Conservation (phyloP, 1,140 invertebrate species). For the Adelges cooleyi region DNA sequence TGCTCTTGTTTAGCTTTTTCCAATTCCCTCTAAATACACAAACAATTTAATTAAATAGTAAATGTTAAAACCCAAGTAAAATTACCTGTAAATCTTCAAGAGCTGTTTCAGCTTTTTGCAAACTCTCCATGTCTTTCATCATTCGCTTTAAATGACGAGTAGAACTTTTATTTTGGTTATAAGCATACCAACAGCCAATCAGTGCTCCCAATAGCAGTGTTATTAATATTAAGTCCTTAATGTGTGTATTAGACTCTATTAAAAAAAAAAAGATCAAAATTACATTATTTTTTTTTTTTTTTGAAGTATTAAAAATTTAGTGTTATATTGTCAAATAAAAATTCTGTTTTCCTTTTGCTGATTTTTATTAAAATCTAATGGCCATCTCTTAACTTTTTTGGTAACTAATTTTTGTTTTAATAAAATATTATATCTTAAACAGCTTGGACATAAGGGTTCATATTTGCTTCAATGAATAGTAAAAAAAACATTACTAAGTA, state of each 20-base stretch:
- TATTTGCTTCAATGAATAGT: too few relatives aligned
- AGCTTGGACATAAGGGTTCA: too few relatives aligned
- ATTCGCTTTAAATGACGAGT: slow-evolving; percentile 73
- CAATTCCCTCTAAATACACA: slow-evolving; percentile 44
- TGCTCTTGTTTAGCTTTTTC: slow-evolving; percentile 52
- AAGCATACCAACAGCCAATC: slow-evolving; percentile 80
- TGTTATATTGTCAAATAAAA: too few relatives aligned
- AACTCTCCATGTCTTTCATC: slow-evolving; percentile 84
- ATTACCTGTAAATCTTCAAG: slow-evolving; percentile 72
- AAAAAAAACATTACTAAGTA: too few relatives aligned
- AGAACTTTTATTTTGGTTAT: slow-evolving; percentile 76
- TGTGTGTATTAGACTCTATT: slow-evolving; percentile 57
- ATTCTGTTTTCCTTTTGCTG: too few relatives aligned
- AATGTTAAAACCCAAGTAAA: slow-evolving; percentile 17
- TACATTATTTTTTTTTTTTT: too few relatives aligned
- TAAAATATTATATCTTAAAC: too few relatives aligned
- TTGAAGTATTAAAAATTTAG: too few relatives aligned
- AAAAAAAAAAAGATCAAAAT: slow-evolving; percentile 34
- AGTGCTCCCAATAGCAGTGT: slow-evolving; percentile 68
- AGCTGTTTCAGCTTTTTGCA: slow-evolving; percentile 78
- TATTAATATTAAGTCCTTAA: slow-evolving; percentile 80
- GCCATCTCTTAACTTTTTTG: neutral
- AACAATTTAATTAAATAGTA: neutral
- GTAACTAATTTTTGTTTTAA: too few relatives aligned
- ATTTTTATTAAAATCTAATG: neutral